Evolutionary conservation across 2,888 invertebrate species (phyloP), one percentile per base, ranked within the genome.

Genomic region (Mycalesis mineus): DNA sequence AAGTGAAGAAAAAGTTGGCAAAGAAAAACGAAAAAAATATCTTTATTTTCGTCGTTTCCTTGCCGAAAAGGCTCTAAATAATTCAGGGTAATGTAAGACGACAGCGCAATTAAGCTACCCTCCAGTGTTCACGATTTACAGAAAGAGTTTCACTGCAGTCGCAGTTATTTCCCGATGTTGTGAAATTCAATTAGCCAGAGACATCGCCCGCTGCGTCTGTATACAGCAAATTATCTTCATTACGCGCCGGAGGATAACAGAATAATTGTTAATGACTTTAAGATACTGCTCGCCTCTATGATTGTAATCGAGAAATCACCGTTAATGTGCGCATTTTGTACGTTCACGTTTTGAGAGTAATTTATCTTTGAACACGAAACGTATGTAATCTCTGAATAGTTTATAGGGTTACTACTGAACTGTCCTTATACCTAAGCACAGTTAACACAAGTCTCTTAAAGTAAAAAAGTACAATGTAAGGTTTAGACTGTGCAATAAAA

Each of bases 191-290:
- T 80, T 80, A 78, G 72, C 65, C 62, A 57, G 70, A 68, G 70
- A 64, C 69, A 65, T 68, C 69, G 65, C 68, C 70, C 66, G 67
- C 70, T 66, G 74, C 70, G 65, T 68, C 72, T 70, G 72, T 73
- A 69, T 70, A 70, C 70, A 72, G 73, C 69, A 68, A 81, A 78
- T 81, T 80, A 80, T 78, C 74, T 77, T 76, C 70, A 75, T 80
- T 78, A 74, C 74, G 67, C 66, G 69, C 67, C 58, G 65, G 65
- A 67, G 71, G 67, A 74, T 75, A 75, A 75, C 73, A 73, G 69
- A 71, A 70, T 74, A 69, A 72, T 74, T 74, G 72, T 69, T 78
- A 77, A 78, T 80, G 76, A 75, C 68, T 75, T 76, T 76, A 73
- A 73, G 73, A 72, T 72, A 71, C 70, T 70, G 67, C 67, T 68